A percentile compares a stretch with the other conserved stretches of the same genome.
These are phyloP conservation scores for Steromphala cineraria DNA, from an alignment of 2,888 invertebrate species.

Conservation along the genomic window DNA sequence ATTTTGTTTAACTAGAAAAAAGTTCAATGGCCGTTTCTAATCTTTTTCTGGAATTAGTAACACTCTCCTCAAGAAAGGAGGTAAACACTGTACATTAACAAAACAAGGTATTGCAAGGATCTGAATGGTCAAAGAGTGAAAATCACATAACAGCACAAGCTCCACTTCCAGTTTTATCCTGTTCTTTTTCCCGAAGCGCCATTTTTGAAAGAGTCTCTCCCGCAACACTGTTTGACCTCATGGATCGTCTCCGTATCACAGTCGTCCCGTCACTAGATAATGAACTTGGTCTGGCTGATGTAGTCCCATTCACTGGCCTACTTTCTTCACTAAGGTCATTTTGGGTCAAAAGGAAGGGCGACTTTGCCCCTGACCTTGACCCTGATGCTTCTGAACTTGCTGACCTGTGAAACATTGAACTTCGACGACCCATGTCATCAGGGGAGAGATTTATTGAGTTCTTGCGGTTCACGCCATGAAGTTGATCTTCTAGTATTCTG, in stretches of 20 bases:
- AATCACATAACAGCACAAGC: conserved; percentile 42
- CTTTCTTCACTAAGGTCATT: conserved; percentile 1
- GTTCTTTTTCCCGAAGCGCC: background rate
- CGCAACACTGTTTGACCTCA: conserved; percentile 31
- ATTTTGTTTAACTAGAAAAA: too few relatives aligned
- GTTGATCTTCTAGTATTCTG: conserved; percentile 39
- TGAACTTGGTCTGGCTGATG: conserved; percentile 30
- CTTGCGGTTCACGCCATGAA: conserved; percentile 36
- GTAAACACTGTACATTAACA: background rate
- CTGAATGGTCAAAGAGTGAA: background rate
- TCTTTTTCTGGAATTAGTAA: too few relatives aligned
- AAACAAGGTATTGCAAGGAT: background rate
- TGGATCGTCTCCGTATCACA: conserved; percentile 27
- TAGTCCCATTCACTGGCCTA: conserved; percentile 23
- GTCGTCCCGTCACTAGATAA: conserved; percentile 19
- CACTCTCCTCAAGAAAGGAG: too few relatives aligned
- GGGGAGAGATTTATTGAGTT: conserved; percentile 13
- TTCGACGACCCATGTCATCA: background rate
- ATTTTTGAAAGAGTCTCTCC: conserved; percentile 21
- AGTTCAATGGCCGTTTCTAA: too few relatives aligned
- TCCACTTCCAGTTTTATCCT: conserved; percentile 27
- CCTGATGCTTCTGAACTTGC: background rate
- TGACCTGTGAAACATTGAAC: background rate
- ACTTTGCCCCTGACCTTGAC: background rate
- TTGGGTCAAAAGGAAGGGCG: background rate